A percentile compares a stretch with the other conserved stretches of the same genome.
Conservation (phyloP, 1,140 invertebrate genomes). For the Dendroctonus valens region DNA sequence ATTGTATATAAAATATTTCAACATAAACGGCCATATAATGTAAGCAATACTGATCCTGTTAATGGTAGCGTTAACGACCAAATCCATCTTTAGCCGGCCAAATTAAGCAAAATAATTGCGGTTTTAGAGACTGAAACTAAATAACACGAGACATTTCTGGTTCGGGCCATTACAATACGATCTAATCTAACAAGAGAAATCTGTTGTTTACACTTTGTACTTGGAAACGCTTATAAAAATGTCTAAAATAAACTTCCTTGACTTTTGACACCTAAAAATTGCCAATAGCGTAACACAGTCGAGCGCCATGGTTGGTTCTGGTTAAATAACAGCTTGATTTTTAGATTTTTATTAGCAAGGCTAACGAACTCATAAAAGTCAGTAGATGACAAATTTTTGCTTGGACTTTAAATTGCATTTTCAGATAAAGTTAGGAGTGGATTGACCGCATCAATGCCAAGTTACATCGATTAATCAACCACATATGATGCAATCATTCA, state of each 20-base stretch:
- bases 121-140: not conserved
- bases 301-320: conserved; percentile 15
- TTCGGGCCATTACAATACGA: conserved; percentile 4
- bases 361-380: conserved; percentile 13
- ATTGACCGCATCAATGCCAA: not conserved
- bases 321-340: conserved; percentile 18
- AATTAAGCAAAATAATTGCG: too few species aligned
- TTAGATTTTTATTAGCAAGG: conserved; percentile 24
- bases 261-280: conserved; percentile 27
- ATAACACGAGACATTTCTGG: conserved; percentile 9
- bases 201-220: conserved; percentile 18
- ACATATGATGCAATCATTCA: not conserved
- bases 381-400: conserved; percentile 23
- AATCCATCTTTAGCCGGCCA: too few species aligned
- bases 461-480: not conserved
- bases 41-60: too few species aligned
- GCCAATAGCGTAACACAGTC: conserved; percentile 17
- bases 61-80: too few species aligned
- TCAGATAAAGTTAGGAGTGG: conserved; percentile 4
- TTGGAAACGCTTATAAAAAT: conserved; percentile 25
- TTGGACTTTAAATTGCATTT: conserved; percentile 19
- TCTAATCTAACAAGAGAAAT: conserved; percentile 15
- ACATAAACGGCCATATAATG: too few species aligned
- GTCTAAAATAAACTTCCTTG: conserved; percentile 24
- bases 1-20: too few species aligned